Evolutionary conservation across 2,888 invertebrate genomes (phyloP), one percentile per base, ranked within the genome.

Genomic region (Phania funesta): DNA sequence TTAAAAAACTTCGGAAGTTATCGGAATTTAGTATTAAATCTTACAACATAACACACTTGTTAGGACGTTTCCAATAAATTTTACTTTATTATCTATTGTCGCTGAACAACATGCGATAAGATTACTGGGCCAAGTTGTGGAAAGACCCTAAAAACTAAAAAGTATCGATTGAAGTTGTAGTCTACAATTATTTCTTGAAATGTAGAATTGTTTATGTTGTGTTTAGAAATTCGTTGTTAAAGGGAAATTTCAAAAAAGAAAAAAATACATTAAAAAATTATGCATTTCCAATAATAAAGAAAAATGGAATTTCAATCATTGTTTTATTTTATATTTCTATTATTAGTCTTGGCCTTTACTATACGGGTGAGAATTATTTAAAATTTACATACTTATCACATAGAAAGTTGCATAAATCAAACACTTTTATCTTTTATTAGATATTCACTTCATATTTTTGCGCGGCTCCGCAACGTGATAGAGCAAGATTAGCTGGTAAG

Each of bases 61-160:
- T n/a, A n/a, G n/a, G n/a, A n/a, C n/a, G n/a, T n/a, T n/a, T n/a
- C n/a, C n/a, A n/a, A n/a, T n/a, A n/a, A n/a, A n/a, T n/a, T n/a
- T n/a, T n/a, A n/a, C n/a, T n/a, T n/a, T n/a, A n/a, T n/a, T n/a
- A n/a, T 64, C 11, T 5, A 18, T 44, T 8, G n/a, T 4, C 6
- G 48, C 64, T 54, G 2, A 44, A n/a, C 32, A 70, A 62, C 44
- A 50, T 18, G 48, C 44, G 78, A 78, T 82, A 74, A 74, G 82
- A 82, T 82, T 78, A 74, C 22, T n/a, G 7, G 32, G 22, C 11
- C 26, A 20, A 62, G 11, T 38, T 52, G 46, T 20, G 9, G 18
- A 29, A 32, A 11, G 13, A 11, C 48, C 41, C 16, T 8, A 20
- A 48, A 56, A 41, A 26, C 4, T 16, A 3, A n/a, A 52, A 18